phyloP scores from a whole-genome alignment of 2,888 invertebrate species.

The Microdon myrmicae region DNA sequence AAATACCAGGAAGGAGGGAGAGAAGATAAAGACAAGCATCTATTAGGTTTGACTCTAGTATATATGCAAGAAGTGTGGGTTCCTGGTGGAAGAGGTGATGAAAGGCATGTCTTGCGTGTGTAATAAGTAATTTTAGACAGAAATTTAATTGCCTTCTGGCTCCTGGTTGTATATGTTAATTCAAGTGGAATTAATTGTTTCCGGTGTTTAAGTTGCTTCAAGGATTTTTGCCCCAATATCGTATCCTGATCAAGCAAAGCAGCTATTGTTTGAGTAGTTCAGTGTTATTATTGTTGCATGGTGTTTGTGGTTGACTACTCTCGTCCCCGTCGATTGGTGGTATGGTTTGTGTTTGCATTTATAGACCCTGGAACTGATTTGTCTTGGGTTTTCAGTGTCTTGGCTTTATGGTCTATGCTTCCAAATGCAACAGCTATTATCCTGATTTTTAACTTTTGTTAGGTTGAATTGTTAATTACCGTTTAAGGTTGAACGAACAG shows the following conservation, averaged over 20 bases:
- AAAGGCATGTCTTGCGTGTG: conserved; percentile 58
- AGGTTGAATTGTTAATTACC: conserved; percentile 44
- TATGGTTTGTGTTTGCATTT: conserved; percentile 31
- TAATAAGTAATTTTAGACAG: conserved; percentile 56
- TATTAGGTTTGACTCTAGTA: conserved; percentile 15
- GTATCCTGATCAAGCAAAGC: conserved; percentile 44
- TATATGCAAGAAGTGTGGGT: conserved; percentile 10
- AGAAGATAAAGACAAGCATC: conserved; percentile 1
- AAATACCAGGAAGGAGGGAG: background rate
- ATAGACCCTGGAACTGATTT: conserved; percentile 41
- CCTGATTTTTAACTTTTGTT: conserved; percentile 43
- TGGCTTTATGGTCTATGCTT: conserved; percentile 27
- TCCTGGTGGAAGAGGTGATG: conserved; percentile 37
- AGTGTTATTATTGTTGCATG: conserved; percentile 43
- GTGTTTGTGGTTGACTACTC: conserved; percentile 42
- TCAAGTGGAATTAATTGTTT: conserved; percentile 66
- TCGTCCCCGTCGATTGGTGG: too few species aligned
- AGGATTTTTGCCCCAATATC: conserved; percentile 46
- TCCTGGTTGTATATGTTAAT: conserved; percentile 61
- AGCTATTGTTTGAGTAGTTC: conserved; percentile 49
- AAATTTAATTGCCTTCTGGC: conserved; percentile 56
- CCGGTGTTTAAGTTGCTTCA: conserved; percentile 65
- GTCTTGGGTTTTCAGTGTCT: conserved; percentile 42
- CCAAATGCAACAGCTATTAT: conserved; percentile 35
- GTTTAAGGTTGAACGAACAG: conserved; percentile 33